Evolutionary conservation across 2,113 vertebrate species (phyloP).

Genomic region (Macheiramphus alcinus): DNA sequence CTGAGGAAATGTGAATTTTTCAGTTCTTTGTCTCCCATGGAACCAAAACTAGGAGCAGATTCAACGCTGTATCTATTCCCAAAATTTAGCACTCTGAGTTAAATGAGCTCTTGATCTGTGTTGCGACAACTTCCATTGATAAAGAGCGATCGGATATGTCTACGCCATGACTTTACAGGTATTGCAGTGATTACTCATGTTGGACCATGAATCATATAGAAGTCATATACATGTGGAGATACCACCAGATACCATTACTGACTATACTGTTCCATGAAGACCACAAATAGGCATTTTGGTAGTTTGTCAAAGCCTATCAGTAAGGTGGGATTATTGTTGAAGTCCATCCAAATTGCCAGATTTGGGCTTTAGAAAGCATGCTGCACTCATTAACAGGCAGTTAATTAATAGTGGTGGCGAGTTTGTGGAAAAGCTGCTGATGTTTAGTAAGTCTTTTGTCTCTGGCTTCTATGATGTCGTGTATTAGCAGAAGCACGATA

Average conservation of each 20-base stretch:
- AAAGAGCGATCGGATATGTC: accelerated
- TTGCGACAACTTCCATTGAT: background rate
- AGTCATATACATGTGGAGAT: background rate
- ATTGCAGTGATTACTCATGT: background rate
- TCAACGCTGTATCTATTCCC: background rate
- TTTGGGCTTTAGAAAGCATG: background rate
- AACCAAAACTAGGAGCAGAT: background rate
- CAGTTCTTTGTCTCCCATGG: background rate
- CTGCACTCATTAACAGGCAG: background rate
- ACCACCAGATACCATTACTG: background rate
- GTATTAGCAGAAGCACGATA: accelerated
- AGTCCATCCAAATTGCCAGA: background rate
- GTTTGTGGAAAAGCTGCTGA: background rate
- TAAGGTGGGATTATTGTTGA: background rate
- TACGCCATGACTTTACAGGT: background rate
- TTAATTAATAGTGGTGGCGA: background rate
- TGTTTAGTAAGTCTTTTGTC: background rate
- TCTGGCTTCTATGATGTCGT: background rate
- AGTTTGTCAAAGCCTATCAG: background rate
- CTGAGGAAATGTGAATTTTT: background rate
- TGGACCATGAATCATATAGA: background rate
- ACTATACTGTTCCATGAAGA: background rate
- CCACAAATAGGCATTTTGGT: background rate
- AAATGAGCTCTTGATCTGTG: background rate
- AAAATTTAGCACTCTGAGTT: background rate